These are phyloP conservation scores for Isaurus tuberculatus DNA, from an alignment of 92 coral and sea anemone genomes.

Conservation along the genomic window DNA sequence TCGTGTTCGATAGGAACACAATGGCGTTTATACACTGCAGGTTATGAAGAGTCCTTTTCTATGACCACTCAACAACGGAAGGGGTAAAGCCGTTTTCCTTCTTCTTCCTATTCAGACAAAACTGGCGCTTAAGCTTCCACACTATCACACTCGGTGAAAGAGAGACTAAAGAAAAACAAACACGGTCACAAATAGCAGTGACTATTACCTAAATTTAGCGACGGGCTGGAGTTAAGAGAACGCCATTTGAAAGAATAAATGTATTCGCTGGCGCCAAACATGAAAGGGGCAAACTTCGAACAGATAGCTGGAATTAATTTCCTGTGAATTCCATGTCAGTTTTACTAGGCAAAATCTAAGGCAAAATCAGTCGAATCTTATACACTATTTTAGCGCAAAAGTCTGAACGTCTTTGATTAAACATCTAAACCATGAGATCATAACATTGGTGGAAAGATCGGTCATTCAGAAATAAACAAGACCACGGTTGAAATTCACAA, in stretches of 20 bases:
- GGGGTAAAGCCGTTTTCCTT: constrained; percentile 19
- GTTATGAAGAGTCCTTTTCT: constrained; percentile 5
- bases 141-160: constrained; percentile 26
- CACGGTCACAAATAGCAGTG: background rate
- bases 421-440: constrained; percentile 48
- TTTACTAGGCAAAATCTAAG: background rate
- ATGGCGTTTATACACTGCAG: background rate
- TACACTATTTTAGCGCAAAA: constrained; percentile 9
- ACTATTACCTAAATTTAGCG: background rate
- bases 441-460: constrained; percentile 16
- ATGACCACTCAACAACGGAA: constrained; percentile 15
- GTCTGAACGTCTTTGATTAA: constrained; percentile 1
- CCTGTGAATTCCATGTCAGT: background rate
- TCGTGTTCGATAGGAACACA: constrained; percentile 11
- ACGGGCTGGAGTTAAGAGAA: background rate
- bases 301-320: background rate
- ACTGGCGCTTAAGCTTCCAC: constrained; percentile 12
- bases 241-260: constrained; percentile 16
- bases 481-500: background rate
- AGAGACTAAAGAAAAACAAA: background rate
- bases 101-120: background rate
- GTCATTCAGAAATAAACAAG: constrained; percentile 15
- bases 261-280: constrained; percentile 41
- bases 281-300: constrained; percentile 1
- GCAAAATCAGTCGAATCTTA: background rate